A percentile compares a stretch with the other conserved stretches of the same genome.
Evolutionary conservation across 2,888 invertebrate genomes (phyloP).

Genomic region (Chydorus sphaericus): DNA sequence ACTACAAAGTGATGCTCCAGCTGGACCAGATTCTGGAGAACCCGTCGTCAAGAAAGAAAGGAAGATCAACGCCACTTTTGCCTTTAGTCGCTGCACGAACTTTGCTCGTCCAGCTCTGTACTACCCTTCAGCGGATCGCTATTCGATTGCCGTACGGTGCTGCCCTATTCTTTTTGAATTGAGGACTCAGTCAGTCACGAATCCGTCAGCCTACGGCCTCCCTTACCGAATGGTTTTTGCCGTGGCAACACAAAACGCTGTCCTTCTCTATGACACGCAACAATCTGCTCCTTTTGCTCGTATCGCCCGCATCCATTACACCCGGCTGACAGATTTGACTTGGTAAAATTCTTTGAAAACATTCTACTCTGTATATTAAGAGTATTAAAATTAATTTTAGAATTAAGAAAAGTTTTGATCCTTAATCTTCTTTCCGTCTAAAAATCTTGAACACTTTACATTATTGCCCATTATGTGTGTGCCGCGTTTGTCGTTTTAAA

Average conservation of each 20-base stretch:
- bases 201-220: slow-evolving; percentile 29
- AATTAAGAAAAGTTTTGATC: not conserved
- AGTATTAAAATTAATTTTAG: not conserved
- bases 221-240: slow-evolving; percentile 78
- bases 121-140: slow-evolving; percentile 61
- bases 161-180: slow-evolving; percentile 57
- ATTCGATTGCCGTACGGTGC: slow-evolving; percentile 69
- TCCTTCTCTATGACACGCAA: slow-evolving; percentile 78
- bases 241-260: slow-evolving; percentile 68
- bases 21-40: slow-evolving; percentile 39
- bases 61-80: slow-evolving; percentile 38
- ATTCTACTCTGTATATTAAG: not conserved
- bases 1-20: slow-evolving; percentile 14
- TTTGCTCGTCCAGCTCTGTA: slow-evolving; percentile 54
- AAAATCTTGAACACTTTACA: no score
- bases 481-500: no score
- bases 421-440: no score
- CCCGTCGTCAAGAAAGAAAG: slow-evolving; percentile 20
- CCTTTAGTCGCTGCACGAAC: slow-evolving; percentile 38
- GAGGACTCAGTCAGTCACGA: slow-evolving; percentile 24
- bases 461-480: no score
- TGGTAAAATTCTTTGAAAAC: slow-evolving; percentile 40
- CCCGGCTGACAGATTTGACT: slow-evolving; percentile 69
- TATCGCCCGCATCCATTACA: slow-evolving; percentile 73
- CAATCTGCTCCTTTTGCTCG: slow-evolving; percentile 61